phyloP scores from a whole-genome alignment of 2,888 invertebrate species.

The Rotaria socialis region DNA sequence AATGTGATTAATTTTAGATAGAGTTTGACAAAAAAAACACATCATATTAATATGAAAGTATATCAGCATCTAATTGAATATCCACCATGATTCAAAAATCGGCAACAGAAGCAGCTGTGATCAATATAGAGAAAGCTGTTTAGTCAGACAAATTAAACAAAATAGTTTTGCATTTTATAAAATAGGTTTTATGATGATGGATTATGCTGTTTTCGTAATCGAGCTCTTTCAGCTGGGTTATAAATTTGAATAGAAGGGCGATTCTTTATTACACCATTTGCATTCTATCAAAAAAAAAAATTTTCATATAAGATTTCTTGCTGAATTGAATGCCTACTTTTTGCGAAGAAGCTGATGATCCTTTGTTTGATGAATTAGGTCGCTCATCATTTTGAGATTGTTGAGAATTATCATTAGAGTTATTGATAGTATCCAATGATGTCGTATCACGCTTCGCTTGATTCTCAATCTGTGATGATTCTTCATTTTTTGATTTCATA shows the following conservation, averaged over 20 bases:
- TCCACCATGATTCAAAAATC: neutral
- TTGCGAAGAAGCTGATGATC: neutral
- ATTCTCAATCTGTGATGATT: neutral
- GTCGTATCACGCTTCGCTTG: neutral
- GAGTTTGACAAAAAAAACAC: too few species aligned
- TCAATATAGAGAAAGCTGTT: neutral
- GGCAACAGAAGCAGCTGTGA: neutral
- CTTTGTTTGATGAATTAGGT: neutral
- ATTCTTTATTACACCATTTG: neutral
- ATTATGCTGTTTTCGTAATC: conserved; percentile 13
- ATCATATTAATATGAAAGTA: neutral
- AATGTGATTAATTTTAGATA: too few species aligned
- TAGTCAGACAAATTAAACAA: neutral
- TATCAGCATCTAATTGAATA: neutral
- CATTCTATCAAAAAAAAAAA: neutral
- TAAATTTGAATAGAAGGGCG: conserved; percentile 44
- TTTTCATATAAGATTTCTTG: neutral
- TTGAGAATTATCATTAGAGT: neutral
- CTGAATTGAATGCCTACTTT: neutral
- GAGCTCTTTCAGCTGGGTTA: conserved; percentile 38
- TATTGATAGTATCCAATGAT: neutral
- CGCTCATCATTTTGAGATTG: neutral
- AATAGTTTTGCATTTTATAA: too few species aligned
- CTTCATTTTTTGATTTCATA: conserved; percentile 11
- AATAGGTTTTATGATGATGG: neutral